These are phyloP conservation scores for Cyclophora punctaria DNA, from an alignment of 2,888 invertebrate species.

Conservation along the genomic window DNA sequence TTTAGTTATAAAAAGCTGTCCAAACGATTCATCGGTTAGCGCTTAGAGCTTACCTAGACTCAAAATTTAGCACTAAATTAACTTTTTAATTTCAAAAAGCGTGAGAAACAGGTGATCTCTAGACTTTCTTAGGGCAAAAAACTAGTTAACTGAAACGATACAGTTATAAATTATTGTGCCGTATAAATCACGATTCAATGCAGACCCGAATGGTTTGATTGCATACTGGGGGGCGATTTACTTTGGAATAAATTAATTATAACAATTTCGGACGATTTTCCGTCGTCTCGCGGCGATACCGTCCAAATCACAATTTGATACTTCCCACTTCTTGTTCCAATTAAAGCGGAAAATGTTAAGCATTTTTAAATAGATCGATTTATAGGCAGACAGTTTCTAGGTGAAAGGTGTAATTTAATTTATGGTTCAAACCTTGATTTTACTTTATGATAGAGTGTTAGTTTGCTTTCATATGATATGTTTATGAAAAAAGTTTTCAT, in stretches of 20 bases:
- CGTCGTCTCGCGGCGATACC: slow-evolving; percentile 48
- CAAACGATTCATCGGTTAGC: background rate
- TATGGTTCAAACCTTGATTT: too few species aligned
- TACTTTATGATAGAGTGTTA: too few species aligned
- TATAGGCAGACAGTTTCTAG: slow-evolving; percentile 20
- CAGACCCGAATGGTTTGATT: slow-evolving; percentile 65
- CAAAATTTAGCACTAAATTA: slow-evolving; percentile 53
- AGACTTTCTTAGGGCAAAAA: slow-evolving; percentile 39
- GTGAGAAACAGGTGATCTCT: slow-evolving; percentile 56
- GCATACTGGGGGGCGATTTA: slow-evolving; percentile 55
- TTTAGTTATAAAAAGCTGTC: background rate
- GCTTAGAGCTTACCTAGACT: slow-evolving; percentile 32
- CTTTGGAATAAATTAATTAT: slow-evolving; percentile 73
- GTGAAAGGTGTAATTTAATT: background rate
- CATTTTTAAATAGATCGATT: slow-evolving; percentile 35
- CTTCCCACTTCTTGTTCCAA: slow-evolving; percentile 13
- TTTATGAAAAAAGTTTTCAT: too few species aligned
- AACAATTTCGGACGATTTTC: slow-evolving; percentile 60
- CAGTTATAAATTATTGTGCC: slow-evolving; percentile 72
- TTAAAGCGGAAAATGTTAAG: background rate
- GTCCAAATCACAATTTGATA: slow-evolving; percentile 62
- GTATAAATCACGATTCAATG: slow-evolving; percentile 70
- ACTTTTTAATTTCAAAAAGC: slow-evolving; percentile 56
- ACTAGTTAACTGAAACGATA: slow-evolving; percentile 49
- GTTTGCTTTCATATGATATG: too few species aligned